Conservation (phyloP, 1,140 invertebrate species). For the Drosophila arizonae region DNA sequence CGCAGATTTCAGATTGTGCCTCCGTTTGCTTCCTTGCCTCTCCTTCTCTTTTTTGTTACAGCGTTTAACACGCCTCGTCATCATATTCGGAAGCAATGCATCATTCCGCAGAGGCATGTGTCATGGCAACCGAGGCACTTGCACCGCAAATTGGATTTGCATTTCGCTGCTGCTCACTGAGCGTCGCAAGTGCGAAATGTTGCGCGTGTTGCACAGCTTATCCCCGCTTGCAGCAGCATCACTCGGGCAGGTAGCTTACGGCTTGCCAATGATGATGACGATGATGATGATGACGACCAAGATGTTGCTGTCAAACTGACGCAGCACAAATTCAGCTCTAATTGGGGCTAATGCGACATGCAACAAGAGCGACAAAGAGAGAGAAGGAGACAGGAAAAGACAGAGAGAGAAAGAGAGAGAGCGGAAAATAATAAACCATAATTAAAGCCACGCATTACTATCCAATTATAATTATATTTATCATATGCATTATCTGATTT, state of each 20-base stretch:
- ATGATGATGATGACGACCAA: slow-evolving; percentile 10
- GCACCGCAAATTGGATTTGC: slow-evolving; percentile 76
- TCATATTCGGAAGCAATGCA: slow-evolving; percentile 81
- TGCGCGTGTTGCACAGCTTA: slow-evolving; percentile 42
- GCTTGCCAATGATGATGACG: slow-evolving; percentile 44
- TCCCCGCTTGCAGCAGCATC: slow-evolving; percentile 4
- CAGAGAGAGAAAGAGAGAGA: neutral
- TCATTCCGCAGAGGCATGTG: slow-evolving; percentile 71
- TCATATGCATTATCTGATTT: slow-evolving; percentile 6
- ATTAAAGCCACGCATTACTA: slow-evolving; percentile 11
- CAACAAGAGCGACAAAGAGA: neutral
- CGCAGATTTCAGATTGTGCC: slow-evolving; percentile 47
- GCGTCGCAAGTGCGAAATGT: slow-evolving; percentile 66
- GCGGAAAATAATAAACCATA: slow-evolving; percentile 5
- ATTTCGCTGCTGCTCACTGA: slow-evolving; percentile 43
- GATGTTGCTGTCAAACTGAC: slow-evolving; percentile 27
- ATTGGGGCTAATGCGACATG: slow-evolving; percentile 38
- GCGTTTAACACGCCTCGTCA: slow-evolving; percentile 75
- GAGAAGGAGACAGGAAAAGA: neutral
- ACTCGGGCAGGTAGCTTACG: slow-evolving; percentile 50
- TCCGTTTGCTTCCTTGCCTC: neutral
- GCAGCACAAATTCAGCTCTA: slow-evolving; percentile 20
- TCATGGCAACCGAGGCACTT: slow-evolving; percentile 76
- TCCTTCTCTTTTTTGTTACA: slow-evolving; percentile 12
- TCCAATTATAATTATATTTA: slow-evolving; percentile 4